These are phyloP conservation scores for Paramormyrops hopkinsi DNA, from an alignment of 2,797 vertebrate species.

Conservation along the genomic window DNA sequence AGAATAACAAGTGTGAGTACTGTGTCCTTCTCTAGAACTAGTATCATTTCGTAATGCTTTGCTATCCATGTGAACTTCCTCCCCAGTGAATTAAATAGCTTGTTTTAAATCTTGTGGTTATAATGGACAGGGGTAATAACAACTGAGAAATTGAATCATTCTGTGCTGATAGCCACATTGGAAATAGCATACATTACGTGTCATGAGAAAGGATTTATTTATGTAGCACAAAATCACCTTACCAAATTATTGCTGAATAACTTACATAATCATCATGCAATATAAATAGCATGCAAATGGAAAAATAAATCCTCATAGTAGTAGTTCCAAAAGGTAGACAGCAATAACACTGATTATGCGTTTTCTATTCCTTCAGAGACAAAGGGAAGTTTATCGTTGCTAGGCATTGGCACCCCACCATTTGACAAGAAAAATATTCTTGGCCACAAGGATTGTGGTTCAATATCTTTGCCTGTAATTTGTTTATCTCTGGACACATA, in stretches of 20 bases:
- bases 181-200: not conserved
- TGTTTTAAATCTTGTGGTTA: not conserved
- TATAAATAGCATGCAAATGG: not conserved
- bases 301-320: not conserved
- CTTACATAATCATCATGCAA: not conserved
- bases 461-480: slow-evolving; percentile 13
- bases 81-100: not conserved
- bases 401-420: not conserved
- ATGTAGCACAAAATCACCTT: not conserved
- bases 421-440: not conserved
- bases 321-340: not conserved
- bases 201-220: not conserved
- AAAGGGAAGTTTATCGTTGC: not conserved
- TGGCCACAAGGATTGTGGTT: not conserved
- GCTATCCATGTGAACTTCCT: not conserved
- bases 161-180: not conserved
- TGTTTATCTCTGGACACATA: slow-evolving; percentile 18
- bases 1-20: not conserved
- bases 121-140: not conserved
- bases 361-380: not conserved
- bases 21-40: not conserved
- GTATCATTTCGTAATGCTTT: not conserved
- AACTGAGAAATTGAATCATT: not conserved
- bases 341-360: not conserved
- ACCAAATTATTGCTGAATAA: not conserved